Base-by-base conservation (phyloP, 2,113 vertebrate genomes). In the Haemorhous mexicanus region DNA sequence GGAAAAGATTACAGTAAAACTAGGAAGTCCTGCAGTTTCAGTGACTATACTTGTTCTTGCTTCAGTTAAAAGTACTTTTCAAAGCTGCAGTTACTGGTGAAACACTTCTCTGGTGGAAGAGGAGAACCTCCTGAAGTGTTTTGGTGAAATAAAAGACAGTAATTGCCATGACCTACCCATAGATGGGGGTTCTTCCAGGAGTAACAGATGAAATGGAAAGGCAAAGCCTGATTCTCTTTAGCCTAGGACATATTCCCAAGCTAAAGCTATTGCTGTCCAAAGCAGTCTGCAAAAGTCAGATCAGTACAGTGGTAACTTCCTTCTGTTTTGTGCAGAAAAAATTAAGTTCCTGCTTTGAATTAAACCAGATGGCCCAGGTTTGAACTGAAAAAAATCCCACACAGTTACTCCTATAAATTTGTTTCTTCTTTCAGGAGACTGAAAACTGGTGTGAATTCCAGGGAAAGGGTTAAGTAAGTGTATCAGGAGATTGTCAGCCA, bases 391-490 rank as follows among this genome's bases (percentile, higher is more conserved):
- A 19, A 33, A n/a, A 30, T 1, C 6, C 11, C 52, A 35, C 35
- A 14, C 5, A 30, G 10, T 69, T 66, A 62, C 24, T 62, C 26
- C 32, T 35, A 1, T 47, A 58, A 59, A 39, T 67, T 76, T 58
- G 27, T 80, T 89, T 75, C 50, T 66, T 87, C 47, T 77, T 91
- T 93, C n/a, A 59, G n/a, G 41, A 93, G 41, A 43, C 41, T 32
- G 55, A 69, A 77, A 93, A 52, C 24, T 83, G 43, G 73, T 66
- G 62, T 87, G 91, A 92, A 88, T 92, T 94, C 75, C 14, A 86
- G 64, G 79, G 94, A 94, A 97, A 97, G 97, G 94, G 97, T 97
- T 97, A 98, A 97, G 62, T 97, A 98, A 97, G 62, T 70, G 49
- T 84, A 94, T 93, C 89, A 95, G 81, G 94, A 97, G 95, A 84